These are phyloP conservation scores for Volucella zonaria DNA, from an alignment of 2,888 invertebrate species.

Conservation along the genomic window DNA sequence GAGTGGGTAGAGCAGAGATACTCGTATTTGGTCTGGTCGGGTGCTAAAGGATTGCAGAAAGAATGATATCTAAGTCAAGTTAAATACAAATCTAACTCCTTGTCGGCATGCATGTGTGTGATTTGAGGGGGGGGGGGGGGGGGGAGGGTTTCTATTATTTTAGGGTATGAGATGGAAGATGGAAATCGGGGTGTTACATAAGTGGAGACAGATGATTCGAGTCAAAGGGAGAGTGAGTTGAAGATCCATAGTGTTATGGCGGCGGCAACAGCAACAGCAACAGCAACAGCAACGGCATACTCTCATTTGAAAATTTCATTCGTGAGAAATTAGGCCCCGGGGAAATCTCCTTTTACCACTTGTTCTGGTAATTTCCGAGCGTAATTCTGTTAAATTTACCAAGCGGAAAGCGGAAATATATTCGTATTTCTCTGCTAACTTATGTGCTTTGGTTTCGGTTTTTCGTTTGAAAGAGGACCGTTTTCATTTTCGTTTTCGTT, in stretches of 20 bases:
- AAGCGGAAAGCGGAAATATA: conserved; percentile 40
- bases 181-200: neutral
- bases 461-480: neutral
- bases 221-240: neutral
- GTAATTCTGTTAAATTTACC: conserved; percentile 54
- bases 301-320: conserved; percentile 68
- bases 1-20: neutral
- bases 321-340: conserved; percentile 67
- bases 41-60: conserved; percentile 46
- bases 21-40: neutral
- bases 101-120: conserved; percentile 34
- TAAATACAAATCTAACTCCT: conserved; percentile 19
- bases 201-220: conserved; percentile 27
- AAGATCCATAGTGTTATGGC: neutral
- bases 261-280: neutral
- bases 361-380: conserved; percentile 68
- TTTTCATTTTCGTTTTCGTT: conserved; percentile 8
- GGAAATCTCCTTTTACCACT: conserved; percentile 72
- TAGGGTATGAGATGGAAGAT: neutral
- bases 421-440: conserved; percentile 20
- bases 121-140: too few species aligned
- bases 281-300: conserved; percentile 3
- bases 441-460: conserved; percentile 21
- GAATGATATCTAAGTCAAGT: conserved; percentile 36
- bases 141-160: conserved; percentile 16